Evolutionary conservation across 2,888 invertebrate species (phyloP), one percentile per base, ranked within the genome.

Genomic region (Heliothis peltigera): DNA sequence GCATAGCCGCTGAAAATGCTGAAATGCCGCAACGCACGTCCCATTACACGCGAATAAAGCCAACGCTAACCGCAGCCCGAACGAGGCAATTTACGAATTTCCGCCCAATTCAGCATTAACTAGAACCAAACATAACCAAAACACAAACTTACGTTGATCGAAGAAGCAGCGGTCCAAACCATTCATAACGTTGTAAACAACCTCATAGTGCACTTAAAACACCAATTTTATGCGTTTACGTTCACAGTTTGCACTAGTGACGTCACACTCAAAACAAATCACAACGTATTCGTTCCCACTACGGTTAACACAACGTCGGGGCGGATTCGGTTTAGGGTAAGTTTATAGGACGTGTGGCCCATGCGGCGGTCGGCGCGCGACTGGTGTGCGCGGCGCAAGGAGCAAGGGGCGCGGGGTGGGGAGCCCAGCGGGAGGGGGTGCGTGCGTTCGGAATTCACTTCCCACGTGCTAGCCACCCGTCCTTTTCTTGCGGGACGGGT

Each of bases 121-220:
- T 64, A 70, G 71, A 80, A 75, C 83, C 74, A 83, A 88, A 90
- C 90, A 89, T 87, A 87, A 79, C 81, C 81, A 83, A 83, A 84
- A 84, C 85, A 86, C 85, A 89, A 85, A 92, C 95, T 95, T 92
- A 95, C 95, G 95, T 94, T 95, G 95, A 93, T 95, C 95, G 92
- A 95, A 95, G 92, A 95, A 95, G 90, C 95, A 94, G 90, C 94
- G 93, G 92, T 95, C 95, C 92, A 95, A 91, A 92, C 95, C 95
- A 95, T 94, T 95, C 95, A 95, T 95, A 91, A 94, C 95, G 91
- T 89, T 88, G 86, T 85, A 82, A 87, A 91, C 89, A 92, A 92
- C 92, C 88, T 90, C 94, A 95, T 95, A 93, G 89, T 93, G 93
- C 94, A 94, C 94, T 87, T 77, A 91, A 89, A 87, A 89, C 92